Base-by-base conservation (phyloP, 2,797 vertebrate species). In the Leucoraja ocellata region DNA sequence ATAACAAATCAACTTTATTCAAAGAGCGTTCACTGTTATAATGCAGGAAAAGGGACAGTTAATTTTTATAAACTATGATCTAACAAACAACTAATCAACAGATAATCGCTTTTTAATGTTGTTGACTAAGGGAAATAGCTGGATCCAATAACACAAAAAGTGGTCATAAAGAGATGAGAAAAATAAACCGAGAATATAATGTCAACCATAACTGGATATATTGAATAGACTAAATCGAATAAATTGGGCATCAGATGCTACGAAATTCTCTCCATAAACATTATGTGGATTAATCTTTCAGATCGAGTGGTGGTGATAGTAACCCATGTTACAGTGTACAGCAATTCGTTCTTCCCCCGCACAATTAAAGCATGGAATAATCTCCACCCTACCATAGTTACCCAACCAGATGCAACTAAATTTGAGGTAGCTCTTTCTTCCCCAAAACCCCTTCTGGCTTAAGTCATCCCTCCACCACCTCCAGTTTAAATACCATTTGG, bases 41-140 rank as follows among this genome's bases (percentile, higher is more conserved):
- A 54, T 23, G 79, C 7, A 54, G 80, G 46, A n/a, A 86, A 86
- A 86, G 13, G 4, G 28, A 0, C 28, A 16, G 13, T 58, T n/a
- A 63, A 88, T 88, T 65, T 88, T 54, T 16, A 14, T 7, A 65
- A 7, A 36, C 28, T n/a, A 65, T 2, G 13, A 86, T n/a, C 58
- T 11, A 10, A 32, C 23, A 63, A 32, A 32, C 61, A 65, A 14
- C 28, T 86, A 86, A 86, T 18, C 11, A 86, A 28, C 11, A 61
- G 14, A 28, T 63, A 86, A 65, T 86, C 81, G 28, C 4, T 61
- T 84, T 78, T 65, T 88, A 63, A n/a, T 65, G 58, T 63, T 32
- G 58, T 65, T 86, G n/a, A 86, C n/a, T 86, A 61, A 86, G 83
- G 58, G 83, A 86, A 63, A n/a, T 86, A 32, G 23, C 58, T 9